Percentiles rank a stretch among this genome's conserved stretches.
Conservation (phyloP, 2,888 invertebrate genomes). For the Eurytoma californica region DNA sequence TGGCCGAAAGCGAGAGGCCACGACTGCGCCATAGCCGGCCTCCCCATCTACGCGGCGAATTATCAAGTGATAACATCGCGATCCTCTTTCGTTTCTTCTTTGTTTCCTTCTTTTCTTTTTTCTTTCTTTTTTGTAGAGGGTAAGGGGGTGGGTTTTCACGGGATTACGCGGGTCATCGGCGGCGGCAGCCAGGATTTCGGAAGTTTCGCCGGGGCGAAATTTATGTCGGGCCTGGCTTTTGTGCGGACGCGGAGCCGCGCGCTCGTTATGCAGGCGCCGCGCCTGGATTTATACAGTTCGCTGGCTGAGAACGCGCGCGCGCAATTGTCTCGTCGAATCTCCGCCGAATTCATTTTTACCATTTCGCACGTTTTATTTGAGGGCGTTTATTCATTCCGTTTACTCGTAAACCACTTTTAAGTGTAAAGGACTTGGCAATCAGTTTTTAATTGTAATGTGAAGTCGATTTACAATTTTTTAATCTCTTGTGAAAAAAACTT, state of each 20-base stretch:
- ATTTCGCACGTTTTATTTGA: no score
- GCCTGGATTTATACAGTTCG: constrained; percentile 20
- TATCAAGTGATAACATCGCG: constrained; percentile 27
- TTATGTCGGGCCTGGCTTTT: background rate
- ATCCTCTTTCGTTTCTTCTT: background rate
- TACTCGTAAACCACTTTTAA: no score
- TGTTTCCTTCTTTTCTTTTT: background rate
- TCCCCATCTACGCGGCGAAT: background rate
- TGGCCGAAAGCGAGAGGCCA: no score
- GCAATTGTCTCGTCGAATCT: no score
- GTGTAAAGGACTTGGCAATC: no score
- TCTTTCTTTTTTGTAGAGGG: background rate
- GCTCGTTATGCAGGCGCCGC: constrained; percentile 6
- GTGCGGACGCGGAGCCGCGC: background rate
- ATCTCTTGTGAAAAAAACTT: no score
- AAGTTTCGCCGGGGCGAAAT: background rate
- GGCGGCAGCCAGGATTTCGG: background rate
- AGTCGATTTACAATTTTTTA: no score
- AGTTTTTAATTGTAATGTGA: no score
- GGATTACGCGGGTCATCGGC: background rate
- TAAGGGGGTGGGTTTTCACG: background rate
- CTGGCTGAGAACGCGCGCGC: no score
- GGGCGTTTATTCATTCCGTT: no score
- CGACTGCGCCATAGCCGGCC: no score
- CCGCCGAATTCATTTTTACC: no score